Evolutionary conservation across 2,888 invertebrate genomes (phyloP).

Genomic region (Tenthredo distinguenda): DNA sequence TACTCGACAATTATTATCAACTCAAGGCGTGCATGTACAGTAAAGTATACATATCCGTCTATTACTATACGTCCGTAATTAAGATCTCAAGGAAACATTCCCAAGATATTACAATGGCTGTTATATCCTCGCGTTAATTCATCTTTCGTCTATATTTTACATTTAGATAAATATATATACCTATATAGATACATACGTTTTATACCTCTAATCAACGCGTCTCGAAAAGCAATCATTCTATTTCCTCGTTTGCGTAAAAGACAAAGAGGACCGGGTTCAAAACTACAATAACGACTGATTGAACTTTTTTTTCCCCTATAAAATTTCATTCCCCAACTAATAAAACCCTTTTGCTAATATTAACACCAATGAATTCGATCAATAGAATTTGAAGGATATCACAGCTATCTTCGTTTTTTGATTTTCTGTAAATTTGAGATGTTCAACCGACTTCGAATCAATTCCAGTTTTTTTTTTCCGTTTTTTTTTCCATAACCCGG

Average conservation of each 20-base stretch:
- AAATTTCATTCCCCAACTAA: too few relatives aligned
- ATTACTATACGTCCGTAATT: conserved; percentile 3
- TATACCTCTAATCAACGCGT: background rate
- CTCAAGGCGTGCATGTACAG: background rate
- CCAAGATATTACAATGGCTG: conserved; percentile 13
- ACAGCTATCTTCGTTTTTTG: too few relatives aligned
- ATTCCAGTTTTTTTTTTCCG: too few relatives aligned
- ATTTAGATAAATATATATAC: too few relatives aligned
- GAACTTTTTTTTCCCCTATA: too few relatives aligned
- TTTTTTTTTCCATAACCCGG: too few relatives aligned
- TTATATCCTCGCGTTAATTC: background rate
- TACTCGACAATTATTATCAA: background rate
- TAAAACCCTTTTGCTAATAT: too few relatives aligned
- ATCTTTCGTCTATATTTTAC: background rate
- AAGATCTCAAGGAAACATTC: conserved; percentile 41
- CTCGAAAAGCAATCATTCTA: background rate
- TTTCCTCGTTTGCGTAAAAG: background rate
- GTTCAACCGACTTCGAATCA: too few relatives aligned
- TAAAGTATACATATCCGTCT: background rate
- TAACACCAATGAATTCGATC: too few relatives aligned
- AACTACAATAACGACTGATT: background rate
- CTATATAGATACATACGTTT: background rate
- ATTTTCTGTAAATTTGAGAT: too few relatives aligned
- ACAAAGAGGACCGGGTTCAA: background rate
- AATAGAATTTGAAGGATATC: too few relatives aligned